Evolutionary conservation across 1,140 invertebrate genomes (phyloP).

Genomic region (Oscheius sp.): DNA sequence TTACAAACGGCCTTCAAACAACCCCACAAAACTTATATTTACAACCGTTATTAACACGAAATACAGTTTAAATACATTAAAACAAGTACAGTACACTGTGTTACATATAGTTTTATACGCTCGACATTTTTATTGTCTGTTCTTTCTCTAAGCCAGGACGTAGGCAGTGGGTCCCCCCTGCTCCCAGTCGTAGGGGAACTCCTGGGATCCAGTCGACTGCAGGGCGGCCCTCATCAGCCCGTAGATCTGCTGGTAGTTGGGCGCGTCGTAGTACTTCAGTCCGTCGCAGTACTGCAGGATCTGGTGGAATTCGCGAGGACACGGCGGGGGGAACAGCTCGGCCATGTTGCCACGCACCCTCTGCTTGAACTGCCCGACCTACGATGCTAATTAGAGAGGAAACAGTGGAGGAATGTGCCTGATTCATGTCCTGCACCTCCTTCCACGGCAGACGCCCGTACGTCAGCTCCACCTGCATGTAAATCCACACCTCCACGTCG

Average conservation of each 20-base stretch:
- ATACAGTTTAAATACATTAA: too few species aligned
- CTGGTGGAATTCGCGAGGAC: conserved; percentile 17
- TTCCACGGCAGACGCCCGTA: conserved; percentile 39
- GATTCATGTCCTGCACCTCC: conserved; percentile 25
- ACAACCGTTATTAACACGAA: too few species aligned
- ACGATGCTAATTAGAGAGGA: background rate
- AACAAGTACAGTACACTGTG: too few species aligned
- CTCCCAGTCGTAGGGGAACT: conserved; percentile 28
- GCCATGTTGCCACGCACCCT: conserved; percentile 4
- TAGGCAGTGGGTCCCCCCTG: conserved; percentile 16
- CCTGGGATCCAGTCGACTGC: background rate
- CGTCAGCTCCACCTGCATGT: conserved; percentile 43
- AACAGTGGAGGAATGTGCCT: too few species aligned
- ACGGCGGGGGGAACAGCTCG: conserved; percentile 5
- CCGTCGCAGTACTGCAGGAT: conserved; percentile 19
- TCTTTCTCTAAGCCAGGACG: conserved; percentile 1
- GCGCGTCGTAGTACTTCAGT: conserved; percentile 22
- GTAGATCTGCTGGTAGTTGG: conserved; percentile 16
- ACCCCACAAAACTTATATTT: too few species aligned
- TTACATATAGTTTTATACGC: too few species aligned
- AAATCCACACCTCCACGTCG: conserved; percentile 46
- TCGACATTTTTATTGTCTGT: too few species aligned
- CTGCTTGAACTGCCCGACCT: conserved; percentile 21
- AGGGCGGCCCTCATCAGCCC: conserved; percentile 19
- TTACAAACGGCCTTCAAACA: too few species aligned